A percentile compares a stretch with the other conserved stretches of the same genome.
Conservation (phyloP, 2,113 vertebrate genomes). For the Choloepus hoffmanni region DNA sequence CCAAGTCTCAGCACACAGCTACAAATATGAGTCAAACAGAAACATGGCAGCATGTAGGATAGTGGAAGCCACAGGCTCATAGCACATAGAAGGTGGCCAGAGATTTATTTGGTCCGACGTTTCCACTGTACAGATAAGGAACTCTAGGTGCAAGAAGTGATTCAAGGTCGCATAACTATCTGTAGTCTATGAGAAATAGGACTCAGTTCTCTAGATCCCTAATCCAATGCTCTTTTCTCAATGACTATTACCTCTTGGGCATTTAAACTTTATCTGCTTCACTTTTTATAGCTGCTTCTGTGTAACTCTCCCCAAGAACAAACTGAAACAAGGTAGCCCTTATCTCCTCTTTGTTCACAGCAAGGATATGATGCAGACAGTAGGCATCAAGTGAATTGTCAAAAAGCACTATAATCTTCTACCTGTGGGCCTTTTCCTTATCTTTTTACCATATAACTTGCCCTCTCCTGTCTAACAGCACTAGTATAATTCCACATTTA, state of each 20-base stretch:
- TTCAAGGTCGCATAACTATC: background rate
- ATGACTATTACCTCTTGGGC: background rate
- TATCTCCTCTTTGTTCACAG: background rate
- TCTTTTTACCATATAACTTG: background rate
- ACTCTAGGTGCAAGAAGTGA: background rate
- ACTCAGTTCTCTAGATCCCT: background rate
- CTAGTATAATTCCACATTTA: background rate
- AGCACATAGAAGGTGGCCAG: background rate
- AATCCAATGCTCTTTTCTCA: background rate
- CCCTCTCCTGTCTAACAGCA: background rate
- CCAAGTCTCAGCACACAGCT: background rate
- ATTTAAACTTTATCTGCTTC: background rate
- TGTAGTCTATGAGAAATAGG: background rate
- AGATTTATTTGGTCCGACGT: background rate
- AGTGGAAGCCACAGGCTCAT: background rate
- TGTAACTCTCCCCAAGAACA: background rate
- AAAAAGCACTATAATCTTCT: background rate
- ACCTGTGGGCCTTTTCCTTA: background rate
- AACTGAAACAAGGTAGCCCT: background rate
- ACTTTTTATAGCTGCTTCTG: background rate
- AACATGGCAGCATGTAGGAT: accelerated
- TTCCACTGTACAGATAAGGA: background rate
- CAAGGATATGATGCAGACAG: background rate
- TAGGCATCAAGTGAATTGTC: background rate
- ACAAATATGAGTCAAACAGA: background rate